Evolutionary conservation across 2,888 invertebrate genomes (phyloP), one percentile per base, ranked within the genome.

Genomic region (Achlya flavicornis): DNA sequence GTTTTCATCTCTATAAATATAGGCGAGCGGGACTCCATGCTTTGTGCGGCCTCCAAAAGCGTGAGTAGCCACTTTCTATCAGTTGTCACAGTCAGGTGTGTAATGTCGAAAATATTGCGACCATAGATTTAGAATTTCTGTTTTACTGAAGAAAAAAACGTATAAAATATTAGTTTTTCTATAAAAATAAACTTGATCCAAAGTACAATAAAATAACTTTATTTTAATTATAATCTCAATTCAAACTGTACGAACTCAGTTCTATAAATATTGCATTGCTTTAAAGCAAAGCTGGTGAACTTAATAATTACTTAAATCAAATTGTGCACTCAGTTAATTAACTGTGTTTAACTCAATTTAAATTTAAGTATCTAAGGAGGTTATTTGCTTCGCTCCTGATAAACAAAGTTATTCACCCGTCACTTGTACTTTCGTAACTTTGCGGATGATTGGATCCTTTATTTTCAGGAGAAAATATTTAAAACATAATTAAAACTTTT

Each of bases 311-410:
- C 72, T 78, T 74, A 68, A 72, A 76, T 74, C 71, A 75, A 75
- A 81, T 75, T 78, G 71, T 80, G 80, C 83, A 83, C 76, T 78
- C 64, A 69, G 73, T 74, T 78, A 78, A 81, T 79, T 78, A 79
- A 77, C 10, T 38, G 73, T 72, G 63, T 72, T 78, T 78, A 83
- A 80, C 73, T 79, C 66, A 71, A 70, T 72, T 77, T 75, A 71
- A 77, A 65, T 69, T n/a, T n/a, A n/a, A n/a, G 72, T 74, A 71
- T 75, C 75, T 69, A 53, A 53, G 0, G 14, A 4, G 0, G 7
- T 7, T 53, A 53, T 53, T 53, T 53, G 16, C 53, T 53, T 19
- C 41, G 60, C 41, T 26, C 41, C 26, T 58, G 35, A 32, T 32
- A 58, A 33, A 26, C 19, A n/a, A 60, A 60, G 41, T 60, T 60